phyloP scores from a whole-genome alignment of 1,140 invertebrate species.

The Euschistus heros region DNA sequence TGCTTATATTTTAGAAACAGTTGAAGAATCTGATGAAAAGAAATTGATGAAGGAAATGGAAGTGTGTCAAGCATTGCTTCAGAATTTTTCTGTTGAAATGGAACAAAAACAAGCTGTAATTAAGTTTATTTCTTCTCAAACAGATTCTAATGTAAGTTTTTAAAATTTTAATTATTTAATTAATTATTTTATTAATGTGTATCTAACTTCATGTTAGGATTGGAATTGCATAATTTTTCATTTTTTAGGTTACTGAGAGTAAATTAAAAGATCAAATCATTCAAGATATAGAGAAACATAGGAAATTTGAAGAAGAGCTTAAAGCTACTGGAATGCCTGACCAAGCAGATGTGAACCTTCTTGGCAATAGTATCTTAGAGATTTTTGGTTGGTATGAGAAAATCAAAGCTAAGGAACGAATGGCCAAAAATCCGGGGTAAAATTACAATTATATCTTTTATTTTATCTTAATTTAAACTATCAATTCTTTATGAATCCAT shows the following conservation, averaged over 20 bases:
- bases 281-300: constrained; percentile 1
- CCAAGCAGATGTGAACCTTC: constrained; percentile 35
- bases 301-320: constrained; percentile 18
- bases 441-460: not conserved
- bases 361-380: constrained; percentile 12
- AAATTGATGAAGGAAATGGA: too few species aligned
- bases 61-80: too few species aligned
- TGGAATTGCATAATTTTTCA: not conserved
- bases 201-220: too few species aligned
- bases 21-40: not conserved
- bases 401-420: constrained; percentile 10
- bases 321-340: constrained; percentile 17
- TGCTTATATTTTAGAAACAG: not conserved
- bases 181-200: too few species aligned
- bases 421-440: not conserved
- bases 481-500: too few species aligned
- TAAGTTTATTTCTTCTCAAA: too few species aligned
- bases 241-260: constrained; percentile 9
- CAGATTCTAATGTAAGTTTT: too few species aligned
- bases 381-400: constrained; percentile 21
- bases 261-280: not conserved
- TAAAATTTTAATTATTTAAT: too few species aligned
- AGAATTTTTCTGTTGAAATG: too few species aligned
- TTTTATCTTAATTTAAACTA: too few species aligned
- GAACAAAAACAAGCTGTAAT: too few species aligned